Percentiles rank a stretch among this genome's conserved stretches.
Evolutionary conservation across 2,797 vertebrate genomes (phyloP).

Genomic region (Cynodonichthys magdalenae): DNA sequence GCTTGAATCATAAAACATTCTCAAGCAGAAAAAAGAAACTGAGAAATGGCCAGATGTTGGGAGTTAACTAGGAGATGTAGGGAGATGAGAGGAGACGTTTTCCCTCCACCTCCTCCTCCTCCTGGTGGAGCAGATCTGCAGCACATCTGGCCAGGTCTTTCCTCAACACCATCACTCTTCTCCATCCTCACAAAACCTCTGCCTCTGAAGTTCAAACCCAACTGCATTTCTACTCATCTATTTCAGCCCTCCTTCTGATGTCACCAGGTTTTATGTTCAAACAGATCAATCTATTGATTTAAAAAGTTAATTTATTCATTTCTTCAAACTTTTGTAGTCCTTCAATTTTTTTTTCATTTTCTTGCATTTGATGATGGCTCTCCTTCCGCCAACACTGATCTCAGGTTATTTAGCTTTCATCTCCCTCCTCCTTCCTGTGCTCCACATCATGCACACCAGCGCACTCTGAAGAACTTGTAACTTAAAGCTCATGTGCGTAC

Average conservation of each 20-base stretch:
- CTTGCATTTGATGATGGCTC: conserved; percentile 51
- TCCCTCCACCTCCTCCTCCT: conserved; percentile 22
- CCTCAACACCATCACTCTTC: conserved; percentile 31
- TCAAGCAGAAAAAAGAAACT: conserved; percentile 18
- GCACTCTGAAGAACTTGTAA: conserved; percentile 28
- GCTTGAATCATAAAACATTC: conserved; percentile 31
- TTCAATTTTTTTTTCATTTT: conserved; percentile 31
- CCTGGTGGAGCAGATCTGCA: conserved; percentile 52
- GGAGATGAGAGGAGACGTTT: conserved; percentile 27
- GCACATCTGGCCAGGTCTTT: conserved; percentile 54
- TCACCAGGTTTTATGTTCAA: conserved; percentile 34
- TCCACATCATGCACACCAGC: conserved; percentile 28
- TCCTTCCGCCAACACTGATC: conserved; percentile 56
- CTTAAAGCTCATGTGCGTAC: conserved; percentile 28
- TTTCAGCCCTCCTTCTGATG: conserved; percentile 29
- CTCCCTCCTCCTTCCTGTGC: conserved; percentile 63
- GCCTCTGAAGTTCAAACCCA: conserved; percentile 34
- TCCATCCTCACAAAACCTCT: conserved; percentile 42
- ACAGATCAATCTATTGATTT: conserved; percentile 55
- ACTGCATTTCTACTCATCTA: conserved; percentile 34
- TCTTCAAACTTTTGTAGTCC: conserved; percentile 21
- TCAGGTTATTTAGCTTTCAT: conserved; percentile 73
- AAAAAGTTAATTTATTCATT: conserved; percentile 41
- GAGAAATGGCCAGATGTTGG: conserved; percentile 66
- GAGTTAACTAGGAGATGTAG: conserved; percentile 56